Evolutionary conservation across 2,113 vertebrate species (phyloP).

Genomic region (Microcebus ravelobensis): DNA sequence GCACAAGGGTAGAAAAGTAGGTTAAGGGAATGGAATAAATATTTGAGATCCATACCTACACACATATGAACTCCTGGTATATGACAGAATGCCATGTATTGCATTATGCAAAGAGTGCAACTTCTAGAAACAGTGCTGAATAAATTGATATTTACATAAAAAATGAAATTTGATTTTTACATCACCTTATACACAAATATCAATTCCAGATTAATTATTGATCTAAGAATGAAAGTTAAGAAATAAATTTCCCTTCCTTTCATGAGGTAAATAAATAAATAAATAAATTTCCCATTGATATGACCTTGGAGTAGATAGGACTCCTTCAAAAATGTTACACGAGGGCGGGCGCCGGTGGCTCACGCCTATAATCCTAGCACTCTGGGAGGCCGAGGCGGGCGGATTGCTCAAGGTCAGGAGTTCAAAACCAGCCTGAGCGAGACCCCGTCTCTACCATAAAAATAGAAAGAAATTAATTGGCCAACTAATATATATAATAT

Average conservation of each 20-base stretch:
- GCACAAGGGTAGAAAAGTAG: neutral
- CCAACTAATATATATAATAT: too few relatives aligned
- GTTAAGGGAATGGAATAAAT: neutral
- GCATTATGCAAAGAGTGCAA: neutral
- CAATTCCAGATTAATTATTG: neutral
- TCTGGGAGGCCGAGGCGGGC: too few relatives aligned
- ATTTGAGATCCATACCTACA: neutral
- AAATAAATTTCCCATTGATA: neutral
- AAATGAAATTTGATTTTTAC: neutral
- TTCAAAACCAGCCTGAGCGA: too few relatives aligned
- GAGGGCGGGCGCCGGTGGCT: too few relatives aligned
- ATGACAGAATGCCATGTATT: neutral
- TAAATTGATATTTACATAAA: neutral
- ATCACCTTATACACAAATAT: neutral
- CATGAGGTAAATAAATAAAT: too few relatives aligned
- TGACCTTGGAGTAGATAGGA: neutral
- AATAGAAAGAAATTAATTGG: too few relatives aligned
- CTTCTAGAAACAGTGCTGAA: neutral
- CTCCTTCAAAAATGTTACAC: neutral
- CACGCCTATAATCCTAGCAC: too few relatives aligned
- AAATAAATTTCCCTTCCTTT: neutral
- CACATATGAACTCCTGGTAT: neutral
- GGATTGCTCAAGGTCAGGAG: too few relatives aligned
- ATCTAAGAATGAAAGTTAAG: neutral
- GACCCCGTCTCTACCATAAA: too few relatives aligned